Evolutionary conservation across 2,888 invertebrate genomes (phyloP).

Genomic region (Nasonovia ribisnigri): DNA sequence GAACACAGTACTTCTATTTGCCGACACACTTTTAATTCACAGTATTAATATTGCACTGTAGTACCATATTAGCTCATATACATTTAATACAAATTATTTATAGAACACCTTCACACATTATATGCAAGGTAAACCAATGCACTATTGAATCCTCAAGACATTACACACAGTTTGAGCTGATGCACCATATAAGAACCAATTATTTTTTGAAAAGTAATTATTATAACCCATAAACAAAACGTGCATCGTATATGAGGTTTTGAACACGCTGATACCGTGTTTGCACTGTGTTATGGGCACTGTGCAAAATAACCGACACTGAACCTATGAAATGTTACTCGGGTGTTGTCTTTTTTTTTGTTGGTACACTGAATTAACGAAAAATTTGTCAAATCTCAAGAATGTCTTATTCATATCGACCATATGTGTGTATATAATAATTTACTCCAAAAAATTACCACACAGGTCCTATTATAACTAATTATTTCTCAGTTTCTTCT

Average conservation of each 20-base stretch:
- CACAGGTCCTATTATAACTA: no score
- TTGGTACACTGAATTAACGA: no score
- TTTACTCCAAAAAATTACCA: no score
- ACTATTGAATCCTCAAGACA: background rate
- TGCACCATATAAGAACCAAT: background rate
- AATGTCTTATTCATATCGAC: no score
- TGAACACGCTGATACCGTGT: background rate
- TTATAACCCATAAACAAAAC: slow-evolving; percentile 3
- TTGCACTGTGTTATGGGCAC: background rate
- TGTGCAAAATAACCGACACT: slow-evolving; percentile 12
- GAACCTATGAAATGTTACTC: slow-evolving; percentile 2
- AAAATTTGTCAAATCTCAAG: no score
- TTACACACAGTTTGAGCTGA: background rate
- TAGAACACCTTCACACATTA: background rate
- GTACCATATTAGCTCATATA: background rate
- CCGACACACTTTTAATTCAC: background rate
- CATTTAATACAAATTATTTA: background rate
- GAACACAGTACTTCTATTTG: background rate
- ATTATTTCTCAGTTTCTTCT: no score
- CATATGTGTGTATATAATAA: no score
- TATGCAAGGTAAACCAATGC: background rate
- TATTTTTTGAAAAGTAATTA: slow-evolving; percentile 12
- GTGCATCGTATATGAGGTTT: background rate
- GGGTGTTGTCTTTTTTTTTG: no score
- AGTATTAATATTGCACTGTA: background rate